Percentiles rank a stretch among this genome's conserved stretches.
These are phyloP conservation scores for Gisinianus flammeolus DNA, from an alignment of 2,888 invertebrate genomes.

Conservation along the genomic window DNA sequence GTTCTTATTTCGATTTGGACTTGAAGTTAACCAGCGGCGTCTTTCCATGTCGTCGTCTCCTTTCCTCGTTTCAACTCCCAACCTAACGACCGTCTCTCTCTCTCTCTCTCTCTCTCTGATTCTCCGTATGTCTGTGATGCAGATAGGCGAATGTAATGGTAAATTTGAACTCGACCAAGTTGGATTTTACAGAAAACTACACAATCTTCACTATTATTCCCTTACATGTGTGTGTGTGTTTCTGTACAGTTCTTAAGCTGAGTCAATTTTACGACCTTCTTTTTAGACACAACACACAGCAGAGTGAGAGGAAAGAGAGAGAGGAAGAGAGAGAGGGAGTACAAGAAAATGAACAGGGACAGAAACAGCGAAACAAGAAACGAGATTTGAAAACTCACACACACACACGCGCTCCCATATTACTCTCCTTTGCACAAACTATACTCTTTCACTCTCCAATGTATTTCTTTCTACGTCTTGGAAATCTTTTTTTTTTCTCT, in stretches of 20 bases:
- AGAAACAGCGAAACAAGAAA: no score
- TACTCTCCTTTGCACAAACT: background rate
- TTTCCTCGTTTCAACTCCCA: no score
- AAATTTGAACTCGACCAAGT: no score
- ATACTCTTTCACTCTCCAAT: background rate
- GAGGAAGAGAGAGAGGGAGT: background rate
- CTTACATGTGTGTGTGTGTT: background rate
- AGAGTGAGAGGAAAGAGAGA: background rate
- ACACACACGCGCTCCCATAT: conserved; percentile 1
- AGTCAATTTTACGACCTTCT: conserved; percentile 6
- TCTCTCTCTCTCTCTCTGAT: background rate
- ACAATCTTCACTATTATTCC: background rate
- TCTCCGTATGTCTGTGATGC: no score
- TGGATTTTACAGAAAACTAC: no score
- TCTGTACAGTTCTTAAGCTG: conserved; percentile 5
- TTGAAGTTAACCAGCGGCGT: no score
- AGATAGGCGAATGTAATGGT: no score
- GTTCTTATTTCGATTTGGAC: no score
- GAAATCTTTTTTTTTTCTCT: background rate
- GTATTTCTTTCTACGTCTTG: background rate
- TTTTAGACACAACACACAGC: background rate
- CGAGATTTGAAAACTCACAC: background rate
- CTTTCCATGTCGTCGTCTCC: no score
- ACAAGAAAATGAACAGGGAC: background rate
- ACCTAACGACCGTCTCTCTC: background rate